Conservation (phyloP, 2,113 vertebrate genomes). For the Taurulus bubalis region DNA sequence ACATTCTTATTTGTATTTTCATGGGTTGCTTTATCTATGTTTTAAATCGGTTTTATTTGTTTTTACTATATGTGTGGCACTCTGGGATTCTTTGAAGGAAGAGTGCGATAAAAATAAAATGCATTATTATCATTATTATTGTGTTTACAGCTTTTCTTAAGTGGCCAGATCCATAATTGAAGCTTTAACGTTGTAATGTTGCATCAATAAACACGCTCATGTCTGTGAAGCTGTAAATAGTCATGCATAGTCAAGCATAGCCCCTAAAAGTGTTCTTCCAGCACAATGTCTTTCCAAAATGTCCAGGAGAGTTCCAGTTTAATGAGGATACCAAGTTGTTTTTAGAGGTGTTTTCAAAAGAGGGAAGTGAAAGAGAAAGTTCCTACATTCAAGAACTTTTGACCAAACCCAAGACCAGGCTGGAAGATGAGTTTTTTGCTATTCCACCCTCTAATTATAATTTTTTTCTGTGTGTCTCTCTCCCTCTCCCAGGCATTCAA, state of each 20-base stretch:
- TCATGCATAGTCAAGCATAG: no score
- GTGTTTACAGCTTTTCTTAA: not conserved
- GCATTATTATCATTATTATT: no score
- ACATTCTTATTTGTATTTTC: no score
- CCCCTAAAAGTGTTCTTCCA: no score
- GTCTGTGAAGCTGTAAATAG: not conserved
- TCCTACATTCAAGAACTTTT: not conserved
- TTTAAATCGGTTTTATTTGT: no score
- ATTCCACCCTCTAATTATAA: not conserved
- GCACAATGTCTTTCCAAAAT: no score
- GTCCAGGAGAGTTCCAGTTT: not conserved
- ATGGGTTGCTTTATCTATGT: no score
- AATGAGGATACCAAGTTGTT: not conserved
- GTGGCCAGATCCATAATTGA: not conserved
- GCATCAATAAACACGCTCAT: not conserved
- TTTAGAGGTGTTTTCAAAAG: not conserved
- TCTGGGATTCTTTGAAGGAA: no score
- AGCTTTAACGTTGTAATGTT: not conserved
- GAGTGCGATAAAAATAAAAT: no score
- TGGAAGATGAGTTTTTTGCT: slow-evolving; percentile 14
- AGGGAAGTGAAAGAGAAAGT: not conserved
- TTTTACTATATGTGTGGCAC: no score
- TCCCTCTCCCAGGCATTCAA: slow-evolving; percentile 12
- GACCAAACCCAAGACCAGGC: not conserved
- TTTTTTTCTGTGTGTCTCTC: not conserved